Conservation (phyloP, 1,140 invertebrate species). For the Bombyx mandarina region DNA sequence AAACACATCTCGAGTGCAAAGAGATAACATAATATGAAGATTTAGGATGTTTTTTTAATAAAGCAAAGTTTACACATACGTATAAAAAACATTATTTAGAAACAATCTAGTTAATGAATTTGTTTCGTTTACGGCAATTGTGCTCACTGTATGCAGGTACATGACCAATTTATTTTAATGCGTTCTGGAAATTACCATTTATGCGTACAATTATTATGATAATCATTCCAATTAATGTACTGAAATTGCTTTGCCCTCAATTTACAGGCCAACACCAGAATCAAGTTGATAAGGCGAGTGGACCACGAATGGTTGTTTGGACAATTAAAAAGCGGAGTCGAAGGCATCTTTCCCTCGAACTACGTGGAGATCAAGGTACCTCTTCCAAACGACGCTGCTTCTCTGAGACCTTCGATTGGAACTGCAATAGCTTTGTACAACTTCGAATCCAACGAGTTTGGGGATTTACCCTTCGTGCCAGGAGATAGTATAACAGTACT, state of each 20-base stretch:
- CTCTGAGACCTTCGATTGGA: conserved; percentile 17
- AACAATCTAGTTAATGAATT: too few relatives aligned
- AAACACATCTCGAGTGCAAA: too few relatives aligned
- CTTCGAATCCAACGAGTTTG: conserved; percentile 58
- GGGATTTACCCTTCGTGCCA: conserved; percentile 58
- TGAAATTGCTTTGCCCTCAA: too few relatives aligned
- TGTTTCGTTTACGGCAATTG: too few relatives aligned
- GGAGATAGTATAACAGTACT: conserved; percentile 81
- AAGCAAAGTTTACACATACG: too few relatives aligned
- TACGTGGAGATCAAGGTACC: conserved; percentile 85
- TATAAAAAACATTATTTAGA: too few relatives aligned
- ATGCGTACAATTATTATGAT: background rate
- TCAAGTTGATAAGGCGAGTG: conserved; percentile 77
- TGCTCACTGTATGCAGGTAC: too few relatives aligned
- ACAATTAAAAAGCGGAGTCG: conserved; percentile 71
- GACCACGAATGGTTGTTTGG: conserved; percentile 88
- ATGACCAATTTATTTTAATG: too few relatives aligned
- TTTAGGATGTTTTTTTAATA: too few relatives aligned
- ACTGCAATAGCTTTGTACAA: conserved; percentile 66
- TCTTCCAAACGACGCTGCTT: conserved; percentile 57
- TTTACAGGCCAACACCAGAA: conserved; percentile 78
- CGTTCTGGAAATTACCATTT: too few relatives aligned
- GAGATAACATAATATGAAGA: too few relatives aligned
- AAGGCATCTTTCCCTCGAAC: conserved; percentile 86
- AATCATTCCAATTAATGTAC: too few relatives aligned